Evolutionary conservation across 1,140 invertebrate species (phyloP), one percentile per base, ranked within the genome.

Genomic region (Lordiphosa stackelbergi): DNA sequence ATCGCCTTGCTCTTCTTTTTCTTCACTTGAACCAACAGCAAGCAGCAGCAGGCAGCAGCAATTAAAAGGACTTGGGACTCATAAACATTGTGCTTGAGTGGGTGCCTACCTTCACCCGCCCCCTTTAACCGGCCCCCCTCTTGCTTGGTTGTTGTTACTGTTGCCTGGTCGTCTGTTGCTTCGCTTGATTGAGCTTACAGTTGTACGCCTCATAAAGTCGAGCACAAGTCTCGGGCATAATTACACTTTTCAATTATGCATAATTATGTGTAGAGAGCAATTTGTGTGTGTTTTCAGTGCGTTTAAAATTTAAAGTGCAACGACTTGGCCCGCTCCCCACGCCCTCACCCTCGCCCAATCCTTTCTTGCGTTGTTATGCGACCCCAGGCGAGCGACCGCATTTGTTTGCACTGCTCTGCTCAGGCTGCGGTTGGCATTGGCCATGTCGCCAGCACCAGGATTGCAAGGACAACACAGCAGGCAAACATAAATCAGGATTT

Each of bases 401-500:
- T 69, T 69, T 69, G 66, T 69, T 69, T 69, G 51, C 36, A 47
- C 57, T 59, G 64, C 46, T 40, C 36, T 66, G 61, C 47, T 57
- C 45, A 52, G 66, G 54, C 71, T 81, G 75, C 63, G 75, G 72
- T 75, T 83, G 72, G 75, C 74, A 79, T 77, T 79, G 74, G 74
- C 74, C 74, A 79, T 79, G 74, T 79, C 58, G 79, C 45, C 52
- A 61, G 61, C 55, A 69, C 58, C 55, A 73, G 74, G 71, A 81
- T 28, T 69, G 66, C 74, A 74, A 73, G 64, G 65, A 72, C 54
- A 68, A 62, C 72, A 70, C 75, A 81, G 75, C 75, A 54, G 77
- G 77, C 77, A 75, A 66, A 81, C 75, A 81, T 81, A 81, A 81
- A 81, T 81, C 75, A 83, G 75, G 75, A 81, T 81, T 81, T 81